Evolutionary conservation across 2,113 vertebrate genomes (phyloP).

Genomic region (Trichechus manatus): DNA sequence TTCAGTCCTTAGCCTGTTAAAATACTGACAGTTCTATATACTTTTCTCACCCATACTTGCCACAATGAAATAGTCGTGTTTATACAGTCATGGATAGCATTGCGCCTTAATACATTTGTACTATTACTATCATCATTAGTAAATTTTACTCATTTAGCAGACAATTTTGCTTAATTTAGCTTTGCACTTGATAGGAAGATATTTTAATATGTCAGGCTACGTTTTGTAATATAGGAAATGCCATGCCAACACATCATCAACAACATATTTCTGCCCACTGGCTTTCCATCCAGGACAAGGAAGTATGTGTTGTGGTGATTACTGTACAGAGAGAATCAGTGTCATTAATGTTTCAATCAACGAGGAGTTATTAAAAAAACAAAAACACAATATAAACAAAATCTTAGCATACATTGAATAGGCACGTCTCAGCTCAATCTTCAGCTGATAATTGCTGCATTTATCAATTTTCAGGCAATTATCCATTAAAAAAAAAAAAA

Average conservation of each 20-base stretch:
- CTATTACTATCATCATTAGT: not conserved
- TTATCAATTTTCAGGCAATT: conserved; percentile 46
- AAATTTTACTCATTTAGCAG: conserved; percentile 2
- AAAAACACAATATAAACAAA: conserved; percentile 15
- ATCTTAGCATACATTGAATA: not conserved
- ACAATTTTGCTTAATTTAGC: conserved; percentile 36
- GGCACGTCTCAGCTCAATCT: not conserved
- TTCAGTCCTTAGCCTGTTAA: not conserved
- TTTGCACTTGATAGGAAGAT: conserved; percentile 25
- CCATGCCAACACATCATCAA: conserved; percentile 56
- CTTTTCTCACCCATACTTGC: not conserved
- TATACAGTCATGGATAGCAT: not conserved
- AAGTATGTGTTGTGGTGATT: conserved; percentile 16
- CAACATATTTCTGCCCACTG: conserved; percentile 33
- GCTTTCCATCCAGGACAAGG: conserved; percentile 40
- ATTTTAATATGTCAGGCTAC: not conserved
- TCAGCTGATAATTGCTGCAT: conserved; percentile 5
- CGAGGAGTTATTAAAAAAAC: not conserved
- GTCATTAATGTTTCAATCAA: not conserved
- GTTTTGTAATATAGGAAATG: conserved; percentile 42
- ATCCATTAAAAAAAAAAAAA: conserved; percentile 29
- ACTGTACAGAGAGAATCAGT: conserved; percentile 7
- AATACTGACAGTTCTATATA: not conserved
- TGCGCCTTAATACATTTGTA: not conserved
- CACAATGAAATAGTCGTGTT: not conserved